Conservation (phyloP, 2,113 vertebrate genomes). For the Urocynchramus pylzowi region DNA sequence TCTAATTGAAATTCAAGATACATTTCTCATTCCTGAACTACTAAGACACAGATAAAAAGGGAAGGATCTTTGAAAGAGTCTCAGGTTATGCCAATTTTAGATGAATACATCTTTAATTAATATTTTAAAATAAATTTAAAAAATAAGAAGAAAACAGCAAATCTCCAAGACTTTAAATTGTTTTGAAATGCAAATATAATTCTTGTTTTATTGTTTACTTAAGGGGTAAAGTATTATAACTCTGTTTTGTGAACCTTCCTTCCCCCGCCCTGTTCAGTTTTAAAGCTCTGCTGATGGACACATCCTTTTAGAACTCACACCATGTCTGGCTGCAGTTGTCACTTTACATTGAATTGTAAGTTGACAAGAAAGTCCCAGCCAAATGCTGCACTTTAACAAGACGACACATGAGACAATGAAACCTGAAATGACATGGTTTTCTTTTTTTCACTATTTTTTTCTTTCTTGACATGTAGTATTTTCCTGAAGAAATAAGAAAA, state of each 20-base stretch:
- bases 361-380: constrained; percentile 24
- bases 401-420: background rate
- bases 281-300: background rate
- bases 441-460: background rate
- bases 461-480: background rate
- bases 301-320: constrained; percentile 10
- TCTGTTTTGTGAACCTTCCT: background rate
- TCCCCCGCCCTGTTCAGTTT: accelerated
- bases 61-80: background rate
- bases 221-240: background rate
- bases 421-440: background rate
- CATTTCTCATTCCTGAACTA: background rate
- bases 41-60: background rate
- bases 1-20: background rate
- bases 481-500: background rate
- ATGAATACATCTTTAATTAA: accelerated
- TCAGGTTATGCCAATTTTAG: background rate
- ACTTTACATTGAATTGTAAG: constrained; percentile 34
- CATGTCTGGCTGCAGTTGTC: constrained; percentile 30
- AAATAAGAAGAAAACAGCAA: no score
- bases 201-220: background rate
- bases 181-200: background rate
- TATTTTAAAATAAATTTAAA: background rate
- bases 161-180: accelerated
- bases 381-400: constrained; percentile 21